Base-by-base conservation (phyloP, 2,888 invertebrate species). In the Blera fallax region DNA sequence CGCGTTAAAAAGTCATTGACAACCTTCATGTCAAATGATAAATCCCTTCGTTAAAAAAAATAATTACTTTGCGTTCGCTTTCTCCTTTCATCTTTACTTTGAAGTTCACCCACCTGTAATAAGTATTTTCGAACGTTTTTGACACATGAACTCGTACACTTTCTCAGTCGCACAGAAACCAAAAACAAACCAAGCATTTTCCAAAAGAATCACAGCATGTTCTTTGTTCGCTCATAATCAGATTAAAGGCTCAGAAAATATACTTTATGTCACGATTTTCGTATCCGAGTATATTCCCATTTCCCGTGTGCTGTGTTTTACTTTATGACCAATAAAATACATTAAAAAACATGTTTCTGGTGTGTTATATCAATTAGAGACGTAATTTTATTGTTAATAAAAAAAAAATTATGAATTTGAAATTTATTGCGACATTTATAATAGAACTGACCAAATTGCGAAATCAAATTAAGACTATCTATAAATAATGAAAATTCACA, bases 251-350 rank as follows among this genome's bases (percentile, higher is more conserved):
- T 62, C n/a, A 43, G 14, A 29, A 29, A 40, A 29, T 18, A 52
- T 14, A 18, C 45, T 52, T 21, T 62, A 52, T 54, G 72, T 10
- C 50, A 58, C 37, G 50, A 50, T 50, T 50, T 50, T n/a, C 18
- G 8, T n/a, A 18, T n/a, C n/a, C n/a, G n/a, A 11, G 8, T 10
- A 14, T 34, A 18, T 27, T 29, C 29, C n/a, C 62, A 73, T 43
- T 32, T 43, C 14, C 21, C 52, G 11, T 43, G 29, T 29, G 40
- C 5, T 29, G 16, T 43, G 40, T 43, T 29, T 54, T 54, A 11
- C 8, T 54, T 69, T 69, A 69, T 43, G 69, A 43, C 40, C 54
- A 69, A 54, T 69, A 54, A 69, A 69, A 54, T 18, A 27, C n/a
- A 27, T 29, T 16, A 27, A 14, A n/a, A 34, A 50, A 50, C 73